Percentiles rank a stretch among this genome's conserved stretches.
Conservation (phyloP, 2,797 vertebrate species). For the Xenentodon cancila region DNA sequence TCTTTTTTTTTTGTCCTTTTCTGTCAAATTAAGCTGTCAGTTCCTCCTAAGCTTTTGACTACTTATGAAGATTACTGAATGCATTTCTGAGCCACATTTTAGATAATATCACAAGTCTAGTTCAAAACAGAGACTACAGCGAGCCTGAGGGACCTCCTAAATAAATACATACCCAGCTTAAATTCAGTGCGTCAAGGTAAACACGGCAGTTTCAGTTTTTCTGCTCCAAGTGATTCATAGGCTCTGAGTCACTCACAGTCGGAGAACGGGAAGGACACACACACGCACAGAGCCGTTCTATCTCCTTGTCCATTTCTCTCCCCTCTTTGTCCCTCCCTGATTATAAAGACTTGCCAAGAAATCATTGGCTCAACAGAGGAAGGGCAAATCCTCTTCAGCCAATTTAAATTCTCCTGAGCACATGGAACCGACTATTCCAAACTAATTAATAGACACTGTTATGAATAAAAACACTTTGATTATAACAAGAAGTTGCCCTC, state of each 20-base stretch:
- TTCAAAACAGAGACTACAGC: too few species aligned
- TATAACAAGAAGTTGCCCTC: slow-evolving; percentile 77
- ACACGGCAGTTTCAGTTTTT: slow-evolving; percentile 63
- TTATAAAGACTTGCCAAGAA: slow-evolving; percentile 73
- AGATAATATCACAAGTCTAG: too few species aligned
- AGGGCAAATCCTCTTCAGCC: slow-evolving; percentile 82
- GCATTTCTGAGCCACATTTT: too few species aligned
- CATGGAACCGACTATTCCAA: slow-evolving; percentile 73
- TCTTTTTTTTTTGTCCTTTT: too few species aligned
- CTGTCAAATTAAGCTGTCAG: too few species aligned
- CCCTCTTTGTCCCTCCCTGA: slow-evolving; percentile 60
- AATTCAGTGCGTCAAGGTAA: slow-evolving; percentile 50
- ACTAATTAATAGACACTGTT: slow-evolving; percentile 81
- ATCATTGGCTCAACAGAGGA: slow-evolving; percentile 78
- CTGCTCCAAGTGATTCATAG: slow-evolving; percentile 60
- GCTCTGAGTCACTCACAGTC: slow-evolving; percentile 53
- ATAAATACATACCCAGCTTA: slow-evolving; percentile 15
- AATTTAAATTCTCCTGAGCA: slow-evolving; percentile 81
- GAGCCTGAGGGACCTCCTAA: too few species aligned
- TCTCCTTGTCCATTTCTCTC: slow-evolving; percentile 55
- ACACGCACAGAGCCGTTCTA: slow-evolving; percentile 39
- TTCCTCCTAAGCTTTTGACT: too few species aligned
- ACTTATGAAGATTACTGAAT: too few species aligned
- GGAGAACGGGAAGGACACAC: slow-evolving; percentile 13
- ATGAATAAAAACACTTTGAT: slow-evolving; percentile 82